Evolutionary conservation across 2,888 invertebrate species (phyloP).

Genomic region (Macaria liturata): DNA sequence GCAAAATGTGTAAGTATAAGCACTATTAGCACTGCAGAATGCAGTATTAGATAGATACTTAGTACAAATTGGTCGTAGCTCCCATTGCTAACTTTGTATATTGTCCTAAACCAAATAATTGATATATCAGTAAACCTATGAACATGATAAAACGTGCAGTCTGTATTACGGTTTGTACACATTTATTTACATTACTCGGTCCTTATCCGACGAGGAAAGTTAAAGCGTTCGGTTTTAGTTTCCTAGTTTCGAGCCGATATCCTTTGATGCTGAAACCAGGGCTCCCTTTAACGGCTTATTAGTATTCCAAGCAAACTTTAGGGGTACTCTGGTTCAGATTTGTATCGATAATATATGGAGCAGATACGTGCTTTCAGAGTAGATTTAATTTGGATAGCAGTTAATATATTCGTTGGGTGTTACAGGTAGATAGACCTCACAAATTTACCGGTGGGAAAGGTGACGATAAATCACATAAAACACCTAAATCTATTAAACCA

Average conservation of each 20-base stretch:
- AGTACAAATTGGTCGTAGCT: no score
- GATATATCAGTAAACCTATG: no score
- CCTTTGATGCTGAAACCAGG: slow-evolving; percentile 53
- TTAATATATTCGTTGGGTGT: slow-evolving; percentile 25
- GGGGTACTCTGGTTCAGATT: slow-evolving; percentile 63
- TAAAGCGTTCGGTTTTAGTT: slow-evolving; percentile 40
- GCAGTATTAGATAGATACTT: no score
- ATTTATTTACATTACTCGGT: slow-evolving; percentile 10
- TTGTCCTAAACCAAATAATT: no score
- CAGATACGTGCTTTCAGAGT: slow-evolving; percentile 50
- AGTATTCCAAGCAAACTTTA: slow-evolving; percentile 73
- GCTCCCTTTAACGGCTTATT: slow-evolving; percentile 60
- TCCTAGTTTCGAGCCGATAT: slow-evolving; percentile 39
- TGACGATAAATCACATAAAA: slow-evolving; percentile 9
- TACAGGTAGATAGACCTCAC: slow-evolving; percentile 22
- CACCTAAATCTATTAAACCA: no score
- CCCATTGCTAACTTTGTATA: no score
- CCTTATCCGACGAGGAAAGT: slow-evolving; percentile 29
- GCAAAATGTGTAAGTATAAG: no score
- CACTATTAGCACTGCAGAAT: no score
- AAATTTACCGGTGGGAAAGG: slow-evolving; percentile 20
- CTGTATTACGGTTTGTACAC: slow-evolving; percentile 3
- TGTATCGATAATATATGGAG: slow-evolving; percentile 64
- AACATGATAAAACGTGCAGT: no score
- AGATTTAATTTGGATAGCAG: slow-evolving; percentile 33